Evolutionary conservation across 2,888 invertebrate genomes (phyloP), one percentile per base, ranked within the genome.

Genomic region (Agrenia bidenticulata): DNA sequence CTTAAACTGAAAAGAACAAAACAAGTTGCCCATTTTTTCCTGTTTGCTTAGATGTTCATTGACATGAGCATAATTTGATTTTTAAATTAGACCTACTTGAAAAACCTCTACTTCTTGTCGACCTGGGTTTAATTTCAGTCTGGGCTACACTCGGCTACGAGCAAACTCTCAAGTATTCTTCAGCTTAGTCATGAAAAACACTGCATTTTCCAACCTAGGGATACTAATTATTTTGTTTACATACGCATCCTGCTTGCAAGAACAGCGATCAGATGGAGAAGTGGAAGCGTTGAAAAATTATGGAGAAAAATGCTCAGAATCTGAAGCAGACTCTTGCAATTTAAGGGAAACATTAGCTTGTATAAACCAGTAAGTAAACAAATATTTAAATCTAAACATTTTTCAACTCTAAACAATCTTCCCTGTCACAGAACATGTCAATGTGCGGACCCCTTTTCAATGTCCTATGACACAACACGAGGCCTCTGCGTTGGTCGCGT

Each of bases 401-500:
- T n/a, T 15, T 51, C 19, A 24, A 2, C 51, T 51, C n/a, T 51
- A 51, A 51, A 23, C 61, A 59, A 69, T 62, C n/a, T n/a, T n/a
- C n/a, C n/a, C n/a, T 32, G 11, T 32, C 11, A 32, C 50, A 64
- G 63, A 17, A 67, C 67, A 7, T 72, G 72, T 27, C 57, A 63
- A 4, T 72, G 72, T 42, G 60, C 64, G 9, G 67, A 69, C 49
- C 65, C 69, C 60, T 19, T 60, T 2, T 45, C 49, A 23, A 72
- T 69, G 72, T 55, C 56, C 7, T 72, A 63, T 26, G 69, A 69
- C 27, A 59, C 65, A 23, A 23, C 65, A 1, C 9, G 56, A 27
- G 65, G 67, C 17, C 41, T 72, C 1, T 72, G 72, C 51, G 69
- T 72, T 13, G 72, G 72, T 2, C 13, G 62, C 13, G 72, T 67